Base-by-base conservation (phyloP, 2,113 vertebrate genomes). In the Nannospalax galili region DNA sequence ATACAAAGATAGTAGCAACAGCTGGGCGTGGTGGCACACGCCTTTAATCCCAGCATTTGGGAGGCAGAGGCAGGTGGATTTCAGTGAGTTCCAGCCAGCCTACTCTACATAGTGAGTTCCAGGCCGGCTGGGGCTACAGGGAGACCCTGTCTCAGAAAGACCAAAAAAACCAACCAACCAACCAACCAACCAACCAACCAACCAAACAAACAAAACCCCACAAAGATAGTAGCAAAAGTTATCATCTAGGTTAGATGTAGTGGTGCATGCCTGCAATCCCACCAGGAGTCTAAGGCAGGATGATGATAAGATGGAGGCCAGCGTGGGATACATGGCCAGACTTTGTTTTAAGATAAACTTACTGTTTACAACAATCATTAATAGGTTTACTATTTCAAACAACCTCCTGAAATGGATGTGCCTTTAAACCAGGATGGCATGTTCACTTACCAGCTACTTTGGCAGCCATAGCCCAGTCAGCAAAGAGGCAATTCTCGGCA, bases 381-480 rank as follows among this genome's bases (percentile, higher is more conserved):
- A 62, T 20, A 72, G 24, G 17, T 42, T 92, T 73, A 91, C 58
- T 92, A 80, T 52, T 78, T 90, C 45, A 58, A 94, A 88, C 60
- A 90, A 95, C 85, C 91, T 96, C 65, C 89, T 93, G 82, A 58
- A 90, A 96, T 35, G 30, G 6, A 92, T 88, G 5, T 65, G 32
- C 45, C 42, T 94, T 86, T 52, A 80, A 94, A 90, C 35, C 56
- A 74, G 37, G 62, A 93, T 20, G 67, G n/a, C 74, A 82, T 64
- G 56, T 37, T 88, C 40, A 60, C n/a, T n/a, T 22, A 96, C 22
- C 64, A 95, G 19, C 91, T 84, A 92, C 88, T 90, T 64, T 95
- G 77, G 92, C 78, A 95, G 86, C 67, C n/a, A 52, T 48, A 74
- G 24, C 84, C 88, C 77, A 84, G 60, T 84, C 16, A 15, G 75